Evolutionary conservation across 2,888 invertebrate species (phyloP).

Genomic region (Cephus pygmeus): DNA sequence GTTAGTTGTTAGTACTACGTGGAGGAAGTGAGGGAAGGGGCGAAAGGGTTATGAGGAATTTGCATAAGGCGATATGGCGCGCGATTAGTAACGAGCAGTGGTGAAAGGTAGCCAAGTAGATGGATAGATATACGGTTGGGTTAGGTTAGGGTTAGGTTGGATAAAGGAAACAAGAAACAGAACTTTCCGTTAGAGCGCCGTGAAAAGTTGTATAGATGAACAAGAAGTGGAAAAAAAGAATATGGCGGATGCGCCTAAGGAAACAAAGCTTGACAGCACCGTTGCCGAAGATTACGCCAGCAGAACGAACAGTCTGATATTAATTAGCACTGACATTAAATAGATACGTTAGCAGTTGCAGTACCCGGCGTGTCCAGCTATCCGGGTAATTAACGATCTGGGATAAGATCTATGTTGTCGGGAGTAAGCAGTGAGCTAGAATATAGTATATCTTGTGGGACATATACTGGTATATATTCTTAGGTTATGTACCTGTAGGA

Average conservation of each 20-base stretch:
- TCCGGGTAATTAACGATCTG: conserved; percentile 5
- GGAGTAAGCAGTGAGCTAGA: no score
- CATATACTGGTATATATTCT: no score
- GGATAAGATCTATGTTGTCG: conserved; percentile 4
- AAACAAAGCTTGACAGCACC: not conserved
- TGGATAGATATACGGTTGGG: not conserved
- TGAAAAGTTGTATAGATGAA: no score
- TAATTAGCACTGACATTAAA: conserved; percentile 33
- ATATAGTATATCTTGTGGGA: no score
- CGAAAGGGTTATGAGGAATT: no score
- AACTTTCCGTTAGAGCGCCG: not conserved
- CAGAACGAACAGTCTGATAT: conserved; percentile 12
- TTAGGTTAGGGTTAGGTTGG: not conserved
- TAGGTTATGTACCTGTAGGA: no score
- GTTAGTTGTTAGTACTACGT: no score
- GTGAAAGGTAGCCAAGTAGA: not conserved
- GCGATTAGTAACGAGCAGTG: not conserved
- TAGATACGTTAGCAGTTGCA: conserved; percentile 24
- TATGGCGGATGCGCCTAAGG: not conserved
- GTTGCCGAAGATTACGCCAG: not conserved
- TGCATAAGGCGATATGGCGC: not conserved
- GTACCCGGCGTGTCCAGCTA: conserved; percentile 4
- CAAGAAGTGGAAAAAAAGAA: not conserved
- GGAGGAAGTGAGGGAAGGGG: no score
- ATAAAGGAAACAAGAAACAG: not conserved